phyloP scores from a whole-genome alignment of 1,140 invertebrate species.

The Limonius californicus region DNA sequence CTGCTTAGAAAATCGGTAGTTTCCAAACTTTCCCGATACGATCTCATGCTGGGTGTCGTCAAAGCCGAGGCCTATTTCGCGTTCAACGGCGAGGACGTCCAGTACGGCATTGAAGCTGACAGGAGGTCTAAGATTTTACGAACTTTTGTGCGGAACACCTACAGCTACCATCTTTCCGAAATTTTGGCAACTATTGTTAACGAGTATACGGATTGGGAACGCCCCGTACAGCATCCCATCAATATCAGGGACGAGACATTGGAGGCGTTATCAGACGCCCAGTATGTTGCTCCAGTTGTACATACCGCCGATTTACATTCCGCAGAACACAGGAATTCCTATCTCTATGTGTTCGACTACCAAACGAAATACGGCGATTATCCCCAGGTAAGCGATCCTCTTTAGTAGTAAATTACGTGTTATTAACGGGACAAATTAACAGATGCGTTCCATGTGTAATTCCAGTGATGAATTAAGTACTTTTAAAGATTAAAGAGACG shows the following conservation, averaged over 20 bases:
- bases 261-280: slow-evolving; percentile 89
- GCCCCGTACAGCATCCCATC: slow-evolving; percentile 87
- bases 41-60: slow-evolving; percentile 90
- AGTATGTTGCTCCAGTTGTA: slow-evolving; percentile 88
- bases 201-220: slow-evolving; percentile 97
- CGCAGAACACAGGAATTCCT: slow-evolving; percentile 75
- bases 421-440: not conserved
- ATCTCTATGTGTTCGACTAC: slow-evolving; percentile 91
- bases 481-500: slow-evolving; percentile 4
- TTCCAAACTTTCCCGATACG: slow-evolving; percentile 73
- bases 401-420: not conserved
- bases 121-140: slow-evolving; percentile 80
- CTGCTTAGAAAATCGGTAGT: slow-evolving; percentile 72
- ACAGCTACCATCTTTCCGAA: slow-evolving; percentile 80
- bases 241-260: slow-evolving; percentile 92
- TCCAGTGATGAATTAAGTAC: not conserved
- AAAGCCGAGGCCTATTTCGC: slow-evolving; percentile 83
- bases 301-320: slow-evolving; percentile 91
- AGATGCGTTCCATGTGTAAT: too few relatives aligned
- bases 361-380: slow-evolving; percentile 89
- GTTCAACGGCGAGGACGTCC: slow-evolving; percentile 85
- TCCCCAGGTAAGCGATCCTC: slow-evolving; percentile 83
- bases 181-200: slow-evolving; percentile 88
- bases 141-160: slow-evolving; percentile 90
- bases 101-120: slow-evolving; percentile 87